Evolutionary conservation across 2,888 invertebrate species (phyloP).

Genomic region (Acanthosepion esculentum): DNA sequence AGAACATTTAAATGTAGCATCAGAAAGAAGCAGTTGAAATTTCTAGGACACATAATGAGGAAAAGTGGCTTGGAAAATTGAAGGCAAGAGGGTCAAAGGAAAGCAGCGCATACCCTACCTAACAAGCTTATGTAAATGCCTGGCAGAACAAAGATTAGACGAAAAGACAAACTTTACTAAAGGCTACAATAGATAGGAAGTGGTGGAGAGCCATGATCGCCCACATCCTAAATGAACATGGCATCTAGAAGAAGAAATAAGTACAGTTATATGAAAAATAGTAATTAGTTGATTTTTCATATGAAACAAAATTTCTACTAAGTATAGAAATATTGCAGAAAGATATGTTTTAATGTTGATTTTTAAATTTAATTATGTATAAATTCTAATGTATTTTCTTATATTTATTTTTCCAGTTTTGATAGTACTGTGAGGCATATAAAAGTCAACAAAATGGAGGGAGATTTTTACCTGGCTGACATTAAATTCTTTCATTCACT

Average conservation of each 20-base stretch:
- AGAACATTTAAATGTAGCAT: too few species aligned
- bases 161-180: too few species aligned
- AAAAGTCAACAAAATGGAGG: constrained; percentile 71
- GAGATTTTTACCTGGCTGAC: constrained; percentile 84
- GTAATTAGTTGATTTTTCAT: neutral
- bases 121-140: too few species aligned
- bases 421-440: constrained; percentile 75
- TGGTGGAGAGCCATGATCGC: neutral
- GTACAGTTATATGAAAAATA: neutral
- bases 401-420: constrained; percentile 58
- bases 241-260: neutral
- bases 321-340: neutral
- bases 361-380: neutral
- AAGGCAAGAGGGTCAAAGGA: too few species aligned
- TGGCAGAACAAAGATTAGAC: too few species aligned
- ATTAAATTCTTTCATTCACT: constrained; percentile 92
- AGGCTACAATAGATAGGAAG: too few species aligned
- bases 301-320: neutral
- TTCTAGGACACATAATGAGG: too few species aligned
- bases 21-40: too few species aligned
- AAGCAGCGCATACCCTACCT: too few species aligned
- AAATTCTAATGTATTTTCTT: neutral
- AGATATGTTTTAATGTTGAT: neutral
- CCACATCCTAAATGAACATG: too few species aligned
- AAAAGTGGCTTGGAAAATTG: too few species aligned